These are phyloP conservation scores for Himalopsyche tibetana DNA, from an alignment of 2,888 invertebrate genomes.

Conservation along the genomic window DNA sequence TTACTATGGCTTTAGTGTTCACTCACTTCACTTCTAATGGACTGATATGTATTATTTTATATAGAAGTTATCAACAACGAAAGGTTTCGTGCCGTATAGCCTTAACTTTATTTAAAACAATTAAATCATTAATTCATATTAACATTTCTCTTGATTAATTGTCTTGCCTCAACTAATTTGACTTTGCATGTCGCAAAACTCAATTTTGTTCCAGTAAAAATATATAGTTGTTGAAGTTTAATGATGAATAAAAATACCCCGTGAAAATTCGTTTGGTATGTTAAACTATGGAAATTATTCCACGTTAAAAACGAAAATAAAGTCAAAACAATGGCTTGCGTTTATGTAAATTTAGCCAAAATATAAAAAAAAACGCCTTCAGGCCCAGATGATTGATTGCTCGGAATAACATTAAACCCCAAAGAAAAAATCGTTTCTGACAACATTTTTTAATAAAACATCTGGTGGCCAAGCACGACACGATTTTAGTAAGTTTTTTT, in stretches of 20 bases:
- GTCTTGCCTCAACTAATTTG: background rate
- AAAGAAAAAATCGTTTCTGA: background rate
- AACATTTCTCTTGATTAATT: background rate
- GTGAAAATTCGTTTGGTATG: conserved; percentile 1
- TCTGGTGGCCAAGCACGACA: conserved; percentile 17
- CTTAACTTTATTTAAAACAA: no score
- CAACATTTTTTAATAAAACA: conserved; percentile 19
- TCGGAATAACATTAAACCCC: conserved; percentile 1
- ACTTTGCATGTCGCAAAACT: background rate
- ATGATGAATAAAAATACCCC: conserved; percentile 33
- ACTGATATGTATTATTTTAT: no score
- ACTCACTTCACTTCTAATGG: no score
- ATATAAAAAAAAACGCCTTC: conserved; percentile 7
- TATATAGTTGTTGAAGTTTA: background rate
- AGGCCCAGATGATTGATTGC: conserved; percentile 22
- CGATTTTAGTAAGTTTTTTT: conserved; percentile 10
- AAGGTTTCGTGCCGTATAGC: no score
- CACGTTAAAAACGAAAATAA: background rate
- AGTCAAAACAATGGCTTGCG: conserved; percentile 38
- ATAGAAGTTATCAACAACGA: no score
- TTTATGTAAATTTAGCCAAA: conserved; percentile 14
- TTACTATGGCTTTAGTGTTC: no score
- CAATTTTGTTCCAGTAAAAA: background rate
- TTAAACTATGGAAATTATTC: conserved; percentile 24
- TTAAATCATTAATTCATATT: no score